Base-by-base conservation (phyloP, 1,140 invertebrate genomes). In the Coenobita brevimanus region DNA sequence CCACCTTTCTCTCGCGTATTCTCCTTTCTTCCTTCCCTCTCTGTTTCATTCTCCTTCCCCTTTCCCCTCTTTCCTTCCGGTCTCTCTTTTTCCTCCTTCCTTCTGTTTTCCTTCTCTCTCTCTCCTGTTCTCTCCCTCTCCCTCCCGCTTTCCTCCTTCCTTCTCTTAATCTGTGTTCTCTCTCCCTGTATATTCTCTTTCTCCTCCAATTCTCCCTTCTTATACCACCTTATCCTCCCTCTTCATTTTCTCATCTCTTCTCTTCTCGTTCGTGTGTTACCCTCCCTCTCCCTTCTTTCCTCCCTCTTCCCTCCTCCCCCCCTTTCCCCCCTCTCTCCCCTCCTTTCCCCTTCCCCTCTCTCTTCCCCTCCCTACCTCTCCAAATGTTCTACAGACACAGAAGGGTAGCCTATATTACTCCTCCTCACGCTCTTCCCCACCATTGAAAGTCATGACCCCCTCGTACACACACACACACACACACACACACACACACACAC, bases 251-350 rank as follows among this genome's bases (percentile, higher is more conserved):
- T 1, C 21, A 10, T 1, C 21, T 33, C 62, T 24, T 1, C 15
- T 30, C 10, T 33, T 67, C 62, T 10, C 36, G 10, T 10, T 24
- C 36, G 10, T n/a, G 13, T 33, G 13, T 67, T 33, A 13, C 62
- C 10, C 10, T n/a, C 62, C 0, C 36, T 33, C 1, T 33, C 36
- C 3, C n/a, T n/a, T 8, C 1, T 67, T 33, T 24, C 62, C 62
- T 67, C n/a, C 54, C 54, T 57, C n/a, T n/a, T n/a, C 54, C n/a
- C n/a, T n/a, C n/a, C 54, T 57, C n/a, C 54, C 54, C 54, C n/a
- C n/a, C n/a, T n/a, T n/a, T 57, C n/a, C 54, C 54, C 54, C n/a
- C n/a, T n/a, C n/a, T n/a, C n/a, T n/a, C 54, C n/a, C 54, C n/a
- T 57, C 54, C 54, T n/a, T 57, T 57, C 54, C 54, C 54, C 54